Conservation (phyloP, 2,113 vertebrate genomes). For the Channa maculata region DNA sequence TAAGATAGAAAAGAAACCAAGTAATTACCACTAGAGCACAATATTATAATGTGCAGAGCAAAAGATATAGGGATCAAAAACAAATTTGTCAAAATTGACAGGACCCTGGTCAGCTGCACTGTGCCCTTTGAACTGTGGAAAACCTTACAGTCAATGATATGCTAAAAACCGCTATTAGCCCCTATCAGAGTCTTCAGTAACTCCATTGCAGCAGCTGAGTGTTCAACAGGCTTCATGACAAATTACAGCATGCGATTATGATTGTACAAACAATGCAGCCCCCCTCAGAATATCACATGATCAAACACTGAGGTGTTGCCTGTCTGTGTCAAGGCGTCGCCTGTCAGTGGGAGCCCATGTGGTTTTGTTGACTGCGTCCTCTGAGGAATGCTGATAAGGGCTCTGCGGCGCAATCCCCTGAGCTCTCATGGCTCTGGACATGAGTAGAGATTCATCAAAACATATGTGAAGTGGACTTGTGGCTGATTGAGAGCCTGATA, state of each 20-base stretch:
- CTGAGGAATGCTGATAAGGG: slow-evolving; percentile 71
- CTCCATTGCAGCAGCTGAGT: slow-evolving; percentile 20
- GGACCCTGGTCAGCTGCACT: too few species aligned
- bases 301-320: slow-evolving; percentile 63
- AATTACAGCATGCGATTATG: slow-evolving; percentile 56
- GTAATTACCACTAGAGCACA: too few species aligned
- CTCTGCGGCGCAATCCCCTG: slow-evolving; percentile 50
- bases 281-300: slow-evolving; percentile 41
- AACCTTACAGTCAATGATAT: slow-evolving; percentile 27
- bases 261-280: slow-evolving; percentile 43
- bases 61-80: too few species aligned
- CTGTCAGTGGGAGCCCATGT: slow-evolving; percentile 61
- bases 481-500: slow-evolving; percentile 77
- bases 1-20: too few species aligned
- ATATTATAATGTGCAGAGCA: too few species aligned
- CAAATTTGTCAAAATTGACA: too few species aligned
- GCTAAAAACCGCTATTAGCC: background rate
- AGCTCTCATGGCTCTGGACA: slow-evolving; percentile 55
- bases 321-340: slow-evolving; percentile 44
- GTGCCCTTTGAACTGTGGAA: background rate
- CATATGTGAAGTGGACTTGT: slow-evolving; percentile 73
- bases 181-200: background rate
- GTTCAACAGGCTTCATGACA: slow-evolving; percentile 42
- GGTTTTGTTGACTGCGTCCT: slow-evolving; percentile 65
- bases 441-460: slow-evolving; percentile 72